Conservation (phyloP, 2,888 invertebrate genomes). For the Clivina fossor region DNA sequence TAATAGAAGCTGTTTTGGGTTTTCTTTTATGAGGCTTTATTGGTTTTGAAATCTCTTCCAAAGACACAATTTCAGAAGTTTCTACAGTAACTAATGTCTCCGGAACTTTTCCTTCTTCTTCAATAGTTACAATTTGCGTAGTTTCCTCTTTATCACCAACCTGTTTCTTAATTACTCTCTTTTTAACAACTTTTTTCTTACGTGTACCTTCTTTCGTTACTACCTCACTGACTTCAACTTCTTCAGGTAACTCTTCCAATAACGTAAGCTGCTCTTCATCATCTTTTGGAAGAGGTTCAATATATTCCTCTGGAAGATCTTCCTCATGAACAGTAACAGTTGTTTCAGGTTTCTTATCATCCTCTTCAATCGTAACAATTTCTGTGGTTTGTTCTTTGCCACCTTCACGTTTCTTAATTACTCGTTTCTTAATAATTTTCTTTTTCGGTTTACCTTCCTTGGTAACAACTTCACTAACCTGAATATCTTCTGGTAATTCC, state of each 20-base stretch:
- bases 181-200: slow-evolving; percentile 45
- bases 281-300: slow-evolving; percentile 32
- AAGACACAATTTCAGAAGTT: slow-evolving; percentile 39
- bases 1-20: slow-evolving; percentile 19
- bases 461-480: slow-evolving; percentile 39
- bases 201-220: slow-evolving; percentile 41
- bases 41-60: slow-evolving; percentile 41
- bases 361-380: slow-evolving; percentile 46
- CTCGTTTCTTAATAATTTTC: slow-evolving; percentile 42
- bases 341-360: slow-evolving; percentile 44
- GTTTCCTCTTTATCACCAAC: slow-evolving; percentile 46
- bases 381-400: slow-evolving; percentile 43
- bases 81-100: slow-evolving; percentile 45
- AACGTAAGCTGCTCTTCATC: slow-evolving; percentile 30
- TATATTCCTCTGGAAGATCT: slow-evolving; percentile 4
- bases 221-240: slow-evolving; percentile 42
- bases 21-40: slow-evolving; percentile 46
- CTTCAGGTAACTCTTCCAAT: slow-evolving; percentile 43
- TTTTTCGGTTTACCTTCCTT: slow-evolving; percentile 48
- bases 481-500: slow-evolving; percentile 47
- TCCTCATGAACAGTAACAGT: slow-evolving; percentile 36
- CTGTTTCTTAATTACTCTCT: slow-evolving; percentile 48
- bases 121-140: slow-evolving; percentile 54
- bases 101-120: slow-evolving; percentile 54
- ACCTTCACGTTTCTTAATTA: slow-evolving; percentile 47